Conservation (phyloP, 2,888 invertebrate species). For the Rapana venosa region DNA sequence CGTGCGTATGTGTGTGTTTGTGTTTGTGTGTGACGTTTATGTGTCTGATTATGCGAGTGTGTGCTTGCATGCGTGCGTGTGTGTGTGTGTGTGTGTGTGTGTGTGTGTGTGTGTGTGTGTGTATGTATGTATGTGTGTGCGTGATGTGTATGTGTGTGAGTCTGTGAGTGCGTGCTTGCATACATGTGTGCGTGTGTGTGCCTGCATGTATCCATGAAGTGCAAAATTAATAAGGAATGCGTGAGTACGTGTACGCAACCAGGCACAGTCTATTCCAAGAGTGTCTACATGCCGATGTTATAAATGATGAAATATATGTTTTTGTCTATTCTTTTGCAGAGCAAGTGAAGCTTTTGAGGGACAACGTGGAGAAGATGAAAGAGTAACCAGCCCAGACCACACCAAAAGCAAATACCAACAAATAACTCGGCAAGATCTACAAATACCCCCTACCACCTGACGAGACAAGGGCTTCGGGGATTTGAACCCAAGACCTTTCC, state of each 20-base stretch:
- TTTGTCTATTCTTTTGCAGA: slow-evolving; percentile 55
- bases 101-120: not conserved
- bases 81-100: slow-evolving; percentile 7
- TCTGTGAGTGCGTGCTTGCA: not conserved
- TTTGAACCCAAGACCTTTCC: not conserved
- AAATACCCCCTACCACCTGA: not conserved
- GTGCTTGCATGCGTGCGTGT: not conserved
- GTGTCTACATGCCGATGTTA: not conserved
- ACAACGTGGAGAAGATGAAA: slow-evolving; percentile 68
- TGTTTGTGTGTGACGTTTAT: not conserved
- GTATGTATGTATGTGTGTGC: not conserved
- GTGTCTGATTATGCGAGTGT: not conserved
- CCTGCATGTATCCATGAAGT: not conserved
- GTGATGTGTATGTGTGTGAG: not conserved
- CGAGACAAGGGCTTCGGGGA: not conserved
- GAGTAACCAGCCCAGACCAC: slow-evolving; percentile 47
- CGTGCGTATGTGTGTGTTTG: not conserved
- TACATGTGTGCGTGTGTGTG: not conserved
- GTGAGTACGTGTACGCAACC: not conserved
- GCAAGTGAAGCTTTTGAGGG: slow-evolving; percentile 67
- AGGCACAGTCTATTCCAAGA: not conserved
- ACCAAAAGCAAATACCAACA: too few species aligned
- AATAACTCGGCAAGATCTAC: too few species aligned
- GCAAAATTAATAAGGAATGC: too few species aligned
- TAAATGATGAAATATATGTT: not conserved